These are phyloP conservation scores for Cervus canadensis DNA, from an alignment of 2,113 vertebrate genomes.

Conservation along the genomic window DNA sequence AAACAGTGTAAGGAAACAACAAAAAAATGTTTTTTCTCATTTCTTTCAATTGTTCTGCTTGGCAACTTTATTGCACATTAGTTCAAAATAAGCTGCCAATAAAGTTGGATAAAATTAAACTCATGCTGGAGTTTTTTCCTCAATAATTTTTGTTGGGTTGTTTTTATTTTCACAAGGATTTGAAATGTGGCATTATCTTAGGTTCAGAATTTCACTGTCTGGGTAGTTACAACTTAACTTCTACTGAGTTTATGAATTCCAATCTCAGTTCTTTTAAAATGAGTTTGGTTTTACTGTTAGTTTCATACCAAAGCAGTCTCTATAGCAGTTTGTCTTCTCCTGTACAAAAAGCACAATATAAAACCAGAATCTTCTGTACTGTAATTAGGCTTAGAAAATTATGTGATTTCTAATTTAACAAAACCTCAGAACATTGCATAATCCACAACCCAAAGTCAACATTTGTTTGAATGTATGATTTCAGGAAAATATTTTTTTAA, in stretches of 20 bases:
- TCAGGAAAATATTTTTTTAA: slow-evolving; percentile 61
- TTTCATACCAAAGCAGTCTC: slow-evolving; percentile 17
- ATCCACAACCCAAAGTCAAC: not conserved
- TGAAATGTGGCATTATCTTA: slow-evolving; percentile 72
- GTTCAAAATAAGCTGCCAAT: slow-evolving; percentile 76
- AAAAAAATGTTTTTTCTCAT: slow-evolving; percentile 17
- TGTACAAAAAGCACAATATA: not conserved
- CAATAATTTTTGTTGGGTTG: slow-evolving; percentile 66
- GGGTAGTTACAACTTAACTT: slow-evolving; percentile 72
- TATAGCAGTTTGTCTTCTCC: slow-evolving; percentile 25
- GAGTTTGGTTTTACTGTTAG: slow-evolving; percentile 47
- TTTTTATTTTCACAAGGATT: slow-evolving; percentile 78
- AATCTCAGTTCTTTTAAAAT: slow-evolving; percentile 59
- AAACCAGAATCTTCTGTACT: slow-evolving; percentile 46
- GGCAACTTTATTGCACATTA: slow-evolving; percentile 56
- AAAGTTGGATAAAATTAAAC: slow-evolving; percentile 75
- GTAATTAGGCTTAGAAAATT: slow-evolving; percentile 64
- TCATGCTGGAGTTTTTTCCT: slow-evolving; percentile 49
- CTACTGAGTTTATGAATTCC: slow-evolving; percentile 63
- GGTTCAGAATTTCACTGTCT: slow-evolving; percentile 73
- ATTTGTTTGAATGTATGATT: slow-evolving; percentile 48
- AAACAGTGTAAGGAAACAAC: slow-evolving; percentile 43
- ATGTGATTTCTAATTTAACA: slow-evolving; percentile 59
- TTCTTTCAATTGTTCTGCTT: slow-evolving; percentile 44
- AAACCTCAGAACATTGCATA: not conserved